Conservation (phyloP, 2,113 vertebrate genomes). For the Tauraco erythrolophus region DNA sequence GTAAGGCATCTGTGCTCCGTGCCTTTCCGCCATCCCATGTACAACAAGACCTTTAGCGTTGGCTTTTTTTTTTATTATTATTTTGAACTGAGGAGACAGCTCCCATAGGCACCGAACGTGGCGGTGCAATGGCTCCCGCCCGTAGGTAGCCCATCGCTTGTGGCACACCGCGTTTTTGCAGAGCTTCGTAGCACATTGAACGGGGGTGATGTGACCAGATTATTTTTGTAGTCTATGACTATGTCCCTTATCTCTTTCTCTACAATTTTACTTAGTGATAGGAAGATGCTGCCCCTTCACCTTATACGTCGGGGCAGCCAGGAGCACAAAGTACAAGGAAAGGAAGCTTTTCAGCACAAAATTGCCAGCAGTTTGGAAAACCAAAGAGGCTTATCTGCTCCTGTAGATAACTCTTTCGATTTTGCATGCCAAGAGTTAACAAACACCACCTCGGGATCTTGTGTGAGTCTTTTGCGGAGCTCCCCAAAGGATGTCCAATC, state of each 20-base stretch:
- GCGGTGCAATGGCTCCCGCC: neutral
- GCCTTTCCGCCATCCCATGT: neutral
- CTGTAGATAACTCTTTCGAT: neutral
- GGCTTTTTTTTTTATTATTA: neutral
- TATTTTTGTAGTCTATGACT: conserved; percentile 53
- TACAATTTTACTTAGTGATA: neutral
- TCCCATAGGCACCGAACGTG: neutral
- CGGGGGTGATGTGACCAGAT: conserved; percentile 42
- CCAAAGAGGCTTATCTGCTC: conserved; percentile 4
- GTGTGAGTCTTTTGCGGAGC: neutral
- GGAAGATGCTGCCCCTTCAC: neutral
- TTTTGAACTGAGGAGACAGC: neutral
- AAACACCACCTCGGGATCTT: neutral
- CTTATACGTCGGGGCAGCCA: neutral
- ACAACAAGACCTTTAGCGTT: neutral
- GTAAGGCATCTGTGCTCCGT: conserved; percentile 36
- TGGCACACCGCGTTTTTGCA: fast-evolving
- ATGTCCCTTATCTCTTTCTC: conserved; percentile 32
- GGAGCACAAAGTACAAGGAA: conserved; percentile 21
- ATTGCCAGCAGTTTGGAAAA: conserved; percentile 17
- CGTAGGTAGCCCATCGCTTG: neutral
- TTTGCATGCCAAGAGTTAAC: neutral
- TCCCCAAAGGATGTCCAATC: neutral
- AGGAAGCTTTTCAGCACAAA: conserved; percentile 31
- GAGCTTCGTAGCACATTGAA: neutral